Conservation (phyloP, 2,113 vertebrate species). For the Rostratula benghalensis region DNA sequence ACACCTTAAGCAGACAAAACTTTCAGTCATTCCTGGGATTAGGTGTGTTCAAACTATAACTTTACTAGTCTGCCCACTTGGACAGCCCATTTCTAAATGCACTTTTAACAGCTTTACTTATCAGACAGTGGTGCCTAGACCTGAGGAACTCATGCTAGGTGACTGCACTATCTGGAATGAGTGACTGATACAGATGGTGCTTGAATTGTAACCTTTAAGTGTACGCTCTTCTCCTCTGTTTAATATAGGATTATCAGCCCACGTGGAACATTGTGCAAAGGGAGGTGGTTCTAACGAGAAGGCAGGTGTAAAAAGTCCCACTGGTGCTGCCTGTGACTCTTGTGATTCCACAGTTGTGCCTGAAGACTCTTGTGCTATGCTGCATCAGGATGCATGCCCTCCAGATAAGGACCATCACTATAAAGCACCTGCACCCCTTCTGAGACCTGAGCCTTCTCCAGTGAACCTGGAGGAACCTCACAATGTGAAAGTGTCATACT, state of each 20-base stretch:
- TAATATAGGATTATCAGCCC: constrained; percentile 36
- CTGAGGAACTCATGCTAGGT: neutral
- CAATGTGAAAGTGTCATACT: neutral
- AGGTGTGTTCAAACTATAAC: neutral
- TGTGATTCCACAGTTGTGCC: neutral
- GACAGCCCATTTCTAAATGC: neutral
- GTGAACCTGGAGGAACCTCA: neutral
- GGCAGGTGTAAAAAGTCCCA: neutral
- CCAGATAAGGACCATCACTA: neutral
- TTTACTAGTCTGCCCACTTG: neutral
- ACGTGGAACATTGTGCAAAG: neutral
- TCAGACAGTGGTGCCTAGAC: neutral
- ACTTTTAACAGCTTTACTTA: neutral
- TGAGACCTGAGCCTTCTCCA: neutral
- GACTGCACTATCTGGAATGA: neutral
- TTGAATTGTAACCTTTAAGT: neutral
- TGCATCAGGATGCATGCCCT: neutral
- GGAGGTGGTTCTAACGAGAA: neutral
- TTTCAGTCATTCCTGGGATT: neutral
- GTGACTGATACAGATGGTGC: neutral
- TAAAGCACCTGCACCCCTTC: neutral
- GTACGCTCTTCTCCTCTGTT: neutral
- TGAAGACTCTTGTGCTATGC: neutral
- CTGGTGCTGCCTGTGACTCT: neutral
- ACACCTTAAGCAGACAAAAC: neutral